These are phyloP conservation scores for Ceyx erithaca DNA, from an alignment of 2,797 vertebrate species.

Conservation along the genomic window DNA sequence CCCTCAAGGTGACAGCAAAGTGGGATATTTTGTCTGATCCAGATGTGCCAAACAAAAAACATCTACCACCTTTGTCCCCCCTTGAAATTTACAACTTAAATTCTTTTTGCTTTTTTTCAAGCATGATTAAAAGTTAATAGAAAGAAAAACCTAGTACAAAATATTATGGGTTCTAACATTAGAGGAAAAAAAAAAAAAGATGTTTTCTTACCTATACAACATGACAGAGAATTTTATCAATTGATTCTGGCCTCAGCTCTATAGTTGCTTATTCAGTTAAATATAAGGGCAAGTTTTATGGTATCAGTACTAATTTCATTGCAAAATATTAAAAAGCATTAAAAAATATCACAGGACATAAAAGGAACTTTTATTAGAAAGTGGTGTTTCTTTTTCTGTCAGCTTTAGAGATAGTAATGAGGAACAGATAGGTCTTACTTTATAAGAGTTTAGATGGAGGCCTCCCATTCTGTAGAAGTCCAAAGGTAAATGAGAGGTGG, in stretches of 20 bases:
- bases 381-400: neutral
- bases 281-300: neutral
- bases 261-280: neutral
- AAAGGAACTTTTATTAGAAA: neutral
- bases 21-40: neutral
- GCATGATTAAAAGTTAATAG: neutral
- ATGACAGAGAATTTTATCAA: neutral
- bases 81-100: neutral
- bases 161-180: neutral
- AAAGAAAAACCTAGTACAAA: neutral
- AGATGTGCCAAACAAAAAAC: neutral
- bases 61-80: neutral
- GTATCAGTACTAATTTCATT: neutral
- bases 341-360: neutral
- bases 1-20: neutral
- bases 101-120: constrained; percentile 1
- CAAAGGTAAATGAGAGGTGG: neutral
- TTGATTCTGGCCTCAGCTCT: neutral
- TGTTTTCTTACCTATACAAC: neutral
- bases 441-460: neutral
- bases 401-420: neutral
- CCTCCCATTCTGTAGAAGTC: neutral
- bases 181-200: neutral
- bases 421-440: neutral
- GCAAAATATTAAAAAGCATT: neutral